Percentiles rank a stretch among this genome's conserved stretches.
These are phyloP conservation scores for Tapirus terrestris DNA, from an alignment of 2,113 vertebrate species.

Conservation along the genomic window DNA sequence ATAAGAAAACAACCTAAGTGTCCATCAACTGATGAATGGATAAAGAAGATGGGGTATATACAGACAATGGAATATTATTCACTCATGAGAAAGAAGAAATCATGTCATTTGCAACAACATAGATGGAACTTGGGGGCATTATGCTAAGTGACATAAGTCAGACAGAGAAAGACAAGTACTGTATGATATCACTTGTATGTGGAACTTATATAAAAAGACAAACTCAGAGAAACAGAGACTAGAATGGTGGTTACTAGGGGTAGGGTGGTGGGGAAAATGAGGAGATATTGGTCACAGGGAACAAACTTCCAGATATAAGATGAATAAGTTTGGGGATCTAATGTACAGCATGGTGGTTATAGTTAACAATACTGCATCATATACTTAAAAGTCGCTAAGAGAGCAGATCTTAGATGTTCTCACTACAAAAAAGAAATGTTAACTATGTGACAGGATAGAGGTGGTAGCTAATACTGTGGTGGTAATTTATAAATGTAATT, in stretches of 20 bases:
- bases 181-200: not conserved
- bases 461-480: not conserved
- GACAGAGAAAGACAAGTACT: not conserved
- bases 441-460: not conserved
- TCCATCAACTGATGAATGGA: not conserved
- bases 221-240: not conserved
- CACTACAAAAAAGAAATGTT: not conserved
- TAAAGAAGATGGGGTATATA: not conserved
- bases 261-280: not conserved
- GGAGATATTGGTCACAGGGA: not conserved
- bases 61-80: not conserved
- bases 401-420: not conserved
- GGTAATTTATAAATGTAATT: not conserved
- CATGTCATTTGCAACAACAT: not conserved
- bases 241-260: not conserved
- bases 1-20: not conserved
- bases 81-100: not conserved
- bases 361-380: not conserved
- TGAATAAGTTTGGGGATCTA: not conserved
- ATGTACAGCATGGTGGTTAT: not conserved
- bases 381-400: not conserved
- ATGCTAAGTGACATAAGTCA: not conserved
- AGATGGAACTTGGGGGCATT: not conserved
- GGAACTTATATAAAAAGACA: not conserved
- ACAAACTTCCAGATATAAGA: not conserved